phyloP scores from a whole-genome alignment of 2,888 invertebrate species.

The Teleogryllus oceanicus region DNA sequence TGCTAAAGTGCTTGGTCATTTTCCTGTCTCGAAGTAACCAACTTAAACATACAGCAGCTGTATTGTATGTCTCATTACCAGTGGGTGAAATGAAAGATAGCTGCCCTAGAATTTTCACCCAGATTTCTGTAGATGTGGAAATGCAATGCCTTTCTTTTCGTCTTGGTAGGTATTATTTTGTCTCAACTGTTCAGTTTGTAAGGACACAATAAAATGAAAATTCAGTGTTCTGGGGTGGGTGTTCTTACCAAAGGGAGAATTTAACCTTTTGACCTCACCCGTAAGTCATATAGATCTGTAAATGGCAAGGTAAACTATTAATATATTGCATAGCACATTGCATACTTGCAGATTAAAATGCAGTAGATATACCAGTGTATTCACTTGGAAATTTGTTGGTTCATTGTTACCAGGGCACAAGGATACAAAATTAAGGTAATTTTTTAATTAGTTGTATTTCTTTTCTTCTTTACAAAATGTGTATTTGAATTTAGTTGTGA shows the following conservation, averaged over 20 bases:
- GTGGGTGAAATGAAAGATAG: neutral
- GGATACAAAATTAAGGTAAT: too few species aligned
- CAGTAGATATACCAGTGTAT: neutral
- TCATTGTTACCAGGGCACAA: too few species aligned
- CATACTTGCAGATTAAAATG: constrained; percentile 18
- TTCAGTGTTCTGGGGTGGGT: neutral
- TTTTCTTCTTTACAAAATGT: too few species aligned
- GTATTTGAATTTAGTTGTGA: too few species aligned
- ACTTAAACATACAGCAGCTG: neutral
- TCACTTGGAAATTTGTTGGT: neutral
- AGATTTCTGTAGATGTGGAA: neutral
- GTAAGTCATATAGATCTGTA: neutral
- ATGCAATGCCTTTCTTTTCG: neutral
- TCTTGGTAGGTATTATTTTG: neutral
- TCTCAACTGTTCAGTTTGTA: neutral
- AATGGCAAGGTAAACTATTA: neutral
- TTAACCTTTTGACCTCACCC: neutral
- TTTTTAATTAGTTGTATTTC: too few species aligned
- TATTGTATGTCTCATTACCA: neutral
- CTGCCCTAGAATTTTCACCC: neutral
- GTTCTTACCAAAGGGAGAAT: neutral
- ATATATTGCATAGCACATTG: neutral
- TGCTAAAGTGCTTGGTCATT: neutral
- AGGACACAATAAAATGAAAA: neutral
- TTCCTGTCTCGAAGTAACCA: constrained; percentile 2